Conservation (phyloP, 2,888 invertebrate genomes). For the Drosophila imparisetae region DNA sequence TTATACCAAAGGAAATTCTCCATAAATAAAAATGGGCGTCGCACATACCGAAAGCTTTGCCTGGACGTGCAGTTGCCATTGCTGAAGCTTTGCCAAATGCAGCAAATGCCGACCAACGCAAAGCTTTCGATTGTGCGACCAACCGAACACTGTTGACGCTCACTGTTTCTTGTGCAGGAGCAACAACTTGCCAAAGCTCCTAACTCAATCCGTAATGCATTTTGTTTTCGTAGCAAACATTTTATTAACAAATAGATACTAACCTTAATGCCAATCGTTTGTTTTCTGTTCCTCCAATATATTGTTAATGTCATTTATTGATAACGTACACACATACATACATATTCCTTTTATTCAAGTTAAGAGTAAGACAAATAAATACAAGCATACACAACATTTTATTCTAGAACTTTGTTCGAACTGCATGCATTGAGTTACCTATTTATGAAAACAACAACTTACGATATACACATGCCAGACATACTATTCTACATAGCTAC, state of each 20-base stretch:
- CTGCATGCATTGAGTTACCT: conserved; percentile 73
- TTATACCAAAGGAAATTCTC: conserved; percentile 68
- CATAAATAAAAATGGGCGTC: conserved; percentile 22
- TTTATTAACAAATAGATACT: conserved; percentile 53
- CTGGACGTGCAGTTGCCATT: conserved; percentile 53
- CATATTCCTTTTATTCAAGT: conserved; percentile 44
- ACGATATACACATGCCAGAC: conserved; percentile 45
- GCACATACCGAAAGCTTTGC: conserved; percentile 72
- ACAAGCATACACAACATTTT: conserved; percentile 47
- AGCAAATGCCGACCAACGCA: conserved; percentile 64
- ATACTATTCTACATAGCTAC: conserved; percentile 40
- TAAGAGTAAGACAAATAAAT: conserved; percentile 18
- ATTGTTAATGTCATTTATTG: conserved; percentile 64
- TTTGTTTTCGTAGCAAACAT: conserved; percentile 63
- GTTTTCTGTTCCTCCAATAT: conserved; percentile 27
- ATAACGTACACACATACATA: conserved; percentile 22
- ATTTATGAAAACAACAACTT: conserved; percentile 41
- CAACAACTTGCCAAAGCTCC: conserved; percentile 18
- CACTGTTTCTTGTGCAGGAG: conserved; percentile 28
- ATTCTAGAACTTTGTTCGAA: conserved; percentile 66
- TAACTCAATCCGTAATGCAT: conserved; percentile 49
- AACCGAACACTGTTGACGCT: conserved; percentile 38
- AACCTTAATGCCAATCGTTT: conserved; percentile 51
- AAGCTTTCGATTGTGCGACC: conserved; percentile 68
- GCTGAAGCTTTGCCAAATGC: conserved; percentile 31